Evolutionary conservation across 2,113 vertebrate genomes (phyloP), one percentile per base, ranked within the genome.

Genomic region (Nanorana parkeri): DNA sequence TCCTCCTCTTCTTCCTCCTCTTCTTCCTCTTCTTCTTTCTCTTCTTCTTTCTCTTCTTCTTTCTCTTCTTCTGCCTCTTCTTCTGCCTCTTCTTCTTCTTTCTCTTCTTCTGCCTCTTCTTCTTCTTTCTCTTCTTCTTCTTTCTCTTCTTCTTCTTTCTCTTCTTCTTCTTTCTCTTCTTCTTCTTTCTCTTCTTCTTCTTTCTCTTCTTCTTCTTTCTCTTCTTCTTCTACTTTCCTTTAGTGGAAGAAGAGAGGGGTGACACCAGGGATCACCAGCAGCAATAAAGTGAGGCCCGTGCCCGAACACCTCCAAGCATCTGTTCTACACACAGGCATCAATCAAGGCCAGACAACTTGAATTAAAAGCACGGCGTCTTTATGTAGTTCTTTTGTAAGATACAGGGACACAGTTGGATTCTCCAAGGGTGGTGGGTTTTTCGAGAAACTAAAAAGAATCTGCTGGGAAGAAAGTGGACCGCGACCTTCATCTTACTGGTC

Each of bases 401-500:
- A 5, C 6, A 56, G 55, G 29, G 16, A 75, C 32, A n/a, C 55
- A 13, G 28, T 21, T 24, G 15, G 72, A 60, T 75, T 24, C 72
- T 61, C 72, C 15, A 23, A 71, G 72, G 55, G 69, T 56, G 72
- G 55, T 4, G 2, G n/a, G 8, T 10, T 28, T 17, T 56, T 73
- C 55, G 8, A 56, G 15, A 29, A 52, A 56, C 23, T 56, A 29
- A 26, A n/a, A 56, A 56, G 69, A n/a, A 41, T 8, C 55, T 28
- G n/a, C 20, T 2, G 17, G 29, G 56, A 36, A 60, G 72, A 75
- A 15, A 16, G 28, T 60, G 26, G 23, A 26, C 23, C 26, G 5
- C 24, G 68, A 71, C 68, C 68, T 71, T 54, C 67, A 71, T 71
- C 68, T 69, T 52, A 71, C 23, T 15, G 19, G 68, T 23, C 68